Evolutionary conservation across 2,113 vertebrate species (phyloP).

Genomic region (Hydrochoerus hydrochaeris): DNA sequence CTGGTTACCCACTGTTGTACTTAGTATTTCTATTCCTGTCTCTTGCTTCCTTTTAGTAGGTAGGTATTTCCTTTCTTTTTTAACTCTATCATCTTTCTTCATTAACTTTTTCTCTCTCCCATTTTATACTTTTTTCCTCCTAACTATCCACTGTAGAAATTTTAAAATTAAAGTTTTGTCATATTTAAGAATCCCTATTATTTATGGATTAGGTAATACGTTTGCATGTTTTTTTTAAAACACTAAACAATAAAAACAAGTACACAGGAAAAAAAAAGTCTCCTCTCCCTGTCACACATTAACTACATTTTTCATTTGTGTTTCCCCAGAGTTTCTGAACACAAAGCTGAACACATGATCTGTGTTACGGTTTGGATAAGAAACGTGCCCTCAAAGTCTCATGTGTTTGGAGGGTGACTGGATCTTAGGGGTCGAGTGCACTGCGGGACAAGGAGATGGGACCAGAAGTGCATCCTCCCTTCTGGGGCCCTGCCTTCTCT

Average conservation of each 20-base stretch:
- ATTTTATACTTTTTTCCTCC: not conserved
- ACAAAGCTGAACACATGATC: not conserved
- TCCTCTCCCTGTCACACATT: not conserved
- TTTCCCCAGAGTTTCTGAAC: not conserved
- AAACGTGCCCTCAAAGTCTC: not conserved
- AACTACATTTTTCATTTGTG: not conserved
- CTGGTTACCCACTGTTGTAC: not conserved
- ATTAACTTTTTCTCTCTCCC: not conserved
- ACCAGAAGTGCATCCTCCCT: not conserved
- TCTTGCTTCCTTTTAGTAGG: not conserved
- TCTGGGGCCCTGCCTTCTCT: not conserved
- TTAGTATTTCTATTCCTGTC: not conserved
- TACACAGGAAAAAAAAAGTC: not conserved
- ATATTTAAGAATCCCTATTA: not conserved
- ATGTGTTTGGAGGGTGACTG: not conserved
- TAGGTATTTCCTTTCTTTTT: not conserved
- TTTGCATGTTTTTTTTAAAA: not conserved
- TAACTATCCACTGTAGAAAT: conserved; percentile 24
- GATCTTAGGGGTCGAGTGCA: too few relatives aligned
- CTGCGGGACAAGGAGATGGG: not conserved
- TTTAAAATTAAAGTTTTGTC: not conserved
- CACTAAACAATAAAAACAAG: not conserved
- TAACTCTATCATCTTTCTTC: conserved; percentile 5
- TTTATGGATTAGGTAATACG: not conserved
- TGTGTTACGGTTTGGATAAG: not conserved